Evolutionary conservation across 2,797 vertebrate genomes (phyloP).

Genomic region (Melanotaenia parkinsoni): DNA sequence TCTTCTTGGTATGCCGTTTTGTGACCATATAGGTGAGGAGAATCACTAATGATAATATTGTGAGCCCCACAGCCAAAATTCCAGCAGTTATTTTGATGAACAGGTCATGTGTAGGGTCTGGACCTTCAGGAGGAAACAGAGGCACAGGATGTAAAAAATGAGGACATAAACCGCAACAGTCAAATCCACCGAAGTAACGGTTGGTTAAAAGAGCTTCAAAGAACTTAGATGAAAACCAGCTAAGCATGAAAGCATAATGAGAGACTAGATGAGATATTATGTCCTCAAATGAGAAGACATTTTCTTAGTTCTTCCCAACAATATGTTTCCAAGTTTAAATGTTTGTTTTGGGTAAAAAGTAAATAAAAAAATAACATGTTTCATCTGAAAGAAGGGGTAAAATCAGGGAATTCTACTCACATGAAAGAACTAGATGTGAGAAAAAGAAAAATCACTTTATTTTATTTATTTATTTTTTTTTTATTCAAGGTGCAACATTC

Average conservation of each 20-base stretch:
- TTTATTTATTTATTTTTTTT: too few species aligned
- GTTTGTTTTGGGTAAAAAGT: too few species aligned
- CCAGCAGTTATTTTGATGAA: conserved; percentile 1
- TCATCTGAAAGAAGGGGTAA: too few species aligned
- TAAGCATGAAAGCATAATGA: background rate
- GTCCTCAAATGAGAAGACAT: too few species aligned
- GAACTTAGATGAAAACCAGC: background rate
- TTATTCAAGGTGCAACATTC: too few species aligned
- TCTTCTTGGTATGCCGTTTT: conserved; percentile 41
- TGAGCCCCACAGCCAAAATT: accelerated
- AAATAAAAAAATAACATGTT: too few species aligned
- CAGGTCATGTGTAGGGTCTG: accelerated
- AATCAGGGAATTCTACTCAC: too few species aligned
- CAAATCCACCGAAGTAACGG: background rate
- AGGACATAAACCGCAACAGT: background rate
- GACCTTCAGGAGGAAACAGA: background rate
- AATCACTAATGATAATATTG: conserved; percentile 9
- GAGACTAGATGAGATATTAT: too few species aligned
- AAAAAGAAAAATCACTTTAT: too few species aligned
- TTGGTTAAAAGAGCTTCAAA: background rate
- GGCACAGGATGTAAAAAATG: background rate
- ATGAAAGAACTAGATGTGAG: too few species aligned
- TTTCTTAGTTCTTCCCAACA: too few species aligned
- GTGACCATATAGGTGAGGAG: conserved; percentile 47
- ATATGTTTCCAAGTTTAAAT: too few species aligned